Base-by-base conservation (phyloP, 2,113 vertebrate species). In the Syrmaticus mikado region DNA sequence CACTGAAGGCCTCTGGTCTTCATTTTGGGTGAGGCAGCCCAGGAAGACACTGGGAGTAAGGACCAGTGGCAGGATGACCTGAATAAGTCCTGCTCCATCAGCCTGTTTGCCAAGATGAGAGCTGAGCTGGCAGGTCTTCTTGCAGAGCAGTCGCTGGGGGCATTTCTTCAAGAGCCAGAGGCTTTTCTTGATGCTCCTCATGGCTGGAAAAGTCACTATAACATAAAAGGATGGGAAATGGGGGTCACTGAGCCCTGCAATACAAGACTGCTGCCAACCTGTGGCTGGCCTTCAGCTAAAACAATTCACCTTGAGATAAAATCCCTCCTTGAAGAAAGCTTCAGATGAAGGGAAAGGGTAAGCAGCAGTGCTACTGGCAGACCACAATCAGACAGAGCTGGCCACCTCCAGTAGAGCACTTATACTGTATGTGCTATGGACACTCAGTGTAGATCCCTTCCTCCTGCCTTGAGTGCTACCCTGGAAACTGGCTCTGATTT, bases 251-350 rank as follows among this genome's bases (percentile, higher is more conserved):
- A 74, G 61, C 22, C 11, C 72, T 25, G 62, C 58, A 11, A 0
- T 5, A 76, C 91, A 27, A 53, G 45, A 52, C 9, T 92, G 95
- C 93, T 90, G 96, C 91, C 95, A 96, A 27, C 68, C 52, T 89
- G 89, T 92, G 92, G 93, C 53, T 77, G 53, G 25, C 71, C 48
- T 72, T 70, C 62, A 50, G 20, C 36, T 11, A 40, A 53, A 67
- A 90, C 74, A 25, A 2, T 14, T 36, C 30, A 13, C 34, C 10
- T 30, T 48, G 40, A 55, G 20, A 3, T 66, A 61, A 46, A n/a
- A 66, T 24, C 48, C 65, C 41, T 74, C 38, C 64, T 68, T 28
- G 27, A 30, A 87, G 24, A 5, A 27, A 50, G 28, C 13, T 81
- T 67, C 53, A 52, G 38, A 27, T 67, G 53, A n/a, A 46, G 24